Base-by-base conservation (phyloP, 2,113 vertebrate species). In the Melanerpes formicivorus region DNA sequence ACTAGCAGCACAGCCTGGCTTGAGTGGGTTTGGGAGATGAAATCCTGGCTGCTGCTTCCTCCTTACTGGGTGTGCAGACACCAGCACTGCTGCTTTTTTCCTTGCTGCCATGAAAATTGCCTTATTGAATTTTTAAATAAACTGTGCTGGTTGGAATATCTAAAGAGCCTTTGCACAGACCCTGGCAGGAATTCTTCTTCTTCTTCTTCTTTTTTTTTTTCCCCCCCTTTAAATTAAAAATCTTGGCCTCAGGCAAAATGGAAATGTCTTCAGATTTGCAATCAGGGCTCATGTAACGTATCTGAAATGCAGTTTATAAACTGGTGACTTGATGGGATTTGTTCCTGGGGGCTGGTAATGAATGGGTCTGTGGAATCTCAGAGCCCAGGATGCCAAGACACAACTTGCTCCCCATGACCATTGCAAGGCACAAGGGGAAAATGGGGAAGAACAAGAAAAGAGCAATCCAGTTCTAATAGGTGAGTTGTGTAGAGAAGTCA, bases 91-190 rank as follows among this genome's bases (percentile, higher is more conserved):
- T 92, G 42, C 95, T 91, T 62, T 62, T 29, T 66, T 89, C 93
- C 85, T 95, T 90, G 76, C 89, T 96, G 90, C 93, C 96, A 88
- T 95, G 95, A 95, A 97, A 97, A 97, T 96, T 96, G 86, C 92
- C 88, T 95, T 96, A 97, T 90, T 97, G 96, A 95, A 96, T 97
- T 98, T 97, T 97, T 97, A 97, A 98, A 97, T 97, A 98, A 97
- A 97, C 95, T 80, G n/a, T 90, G 91, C 80, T 96, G 95, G 83
- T 90, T 93, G 89, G 94, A 96, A 97, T 97, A 94, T 94, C 90
- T 97, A 92, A 96, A 95, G 74, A 97, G 90, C 59, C 78, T 94
- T 97, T 92, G 90, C 94, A 87, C 71, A 97, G 97, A 96, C 92
- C 86, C 96, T 97, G 94, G 91, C 6, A 11, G 91, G 78, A 60